Percentiles rank a stretch among this genome's conserved stretches.
Conservation (phyloP, 2,113 vertebrate genomes). For the Trogon surrucura region DNA sequence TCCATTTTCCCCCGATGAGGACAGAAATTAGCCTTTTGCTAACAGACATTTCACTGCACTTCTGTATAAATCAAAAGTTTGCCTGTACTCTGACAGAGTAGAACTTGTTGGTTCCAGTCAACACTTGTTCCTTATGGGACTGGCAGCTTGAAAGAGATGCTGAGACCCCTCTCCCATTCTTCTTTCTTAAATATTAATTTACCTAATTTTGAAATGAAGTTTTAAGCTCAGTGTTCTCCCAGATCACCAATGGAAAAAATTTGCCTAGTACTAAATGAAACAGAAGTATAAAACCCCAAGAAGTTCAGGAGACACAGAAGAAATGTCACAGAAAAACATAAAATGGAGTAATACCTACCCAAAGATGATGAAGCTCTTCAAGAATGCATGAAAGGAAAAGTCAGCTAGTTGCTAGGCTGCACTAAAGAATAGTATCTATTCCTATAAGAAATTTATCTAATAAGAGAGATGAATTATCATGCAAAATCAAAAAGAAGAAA, state of each 20-base stretch:
- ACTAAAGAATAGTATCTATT: neutral
- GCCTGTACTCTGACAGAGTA: neutral
- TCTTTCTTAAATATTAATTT: neutral
- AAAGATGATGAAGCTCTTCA: neutral
- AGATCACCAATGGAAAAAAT: neutral
- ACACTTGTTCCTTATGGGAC: neutral
- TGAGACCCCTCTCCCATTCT: neutral
- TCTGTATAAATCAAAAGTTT: neutral
- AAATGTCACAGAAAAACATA: neutral
- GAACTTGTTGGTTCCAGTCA: neutral
- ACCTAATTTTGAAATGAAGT: neutral
- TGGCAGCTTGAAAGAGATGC: neutral
- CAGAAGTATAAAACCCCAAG: neutral
- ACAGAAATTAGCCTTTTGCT: neutral
- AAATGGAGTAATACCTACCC: rapidly evolving
- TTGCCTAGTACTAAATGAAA: neutral
- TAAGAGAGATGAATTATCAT: neutral
- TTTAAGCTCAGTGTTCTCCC: neutral
- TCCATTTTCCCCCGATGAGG: neutral
- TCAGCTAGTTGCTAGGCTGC: neutral
- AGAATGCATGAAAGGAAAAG: neutral
- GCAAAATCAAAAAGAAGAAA: neutral
- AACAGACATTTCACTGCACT: neutral
- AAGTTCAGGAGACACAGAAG: neutral
- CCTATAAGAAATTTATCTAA: neutral